Base-by-base conservation (phyloP, 2,888 invertebrate species). In the Drosophila phalerata region DNA sequence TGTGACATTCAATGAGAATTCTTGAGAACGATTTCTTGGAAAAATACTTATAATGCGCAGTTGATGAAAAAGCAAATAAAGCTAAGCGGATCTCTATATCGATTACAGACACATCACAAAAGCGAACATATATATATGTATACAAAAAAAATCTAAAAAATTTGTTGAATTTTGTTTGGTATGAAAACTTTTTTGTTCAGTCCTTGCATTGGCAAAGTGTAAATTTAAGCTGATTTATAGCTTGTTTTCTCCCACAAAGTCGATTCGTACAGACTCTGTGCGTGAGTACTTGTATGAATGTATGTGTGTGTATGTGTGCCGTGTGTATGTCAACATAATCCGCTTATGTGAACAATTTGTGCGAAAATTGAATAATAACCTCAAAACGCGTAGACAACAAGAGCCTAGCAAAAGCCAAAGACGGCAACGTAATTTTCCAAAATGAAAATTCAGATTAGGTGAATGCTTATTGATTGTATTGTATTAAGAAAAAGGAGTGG, bases 321-420 rank as follows among this genome's bases (percentile, higher is more conserved):
- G 48, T 57, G 48, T 51, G 48, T 5, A 32, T 51, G 63, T 56
- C 51, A 81, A 67, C 58, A 45, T 89, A 85, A 85, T 85, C 85
- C 71, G 73, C 79, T 84, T 84, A 86, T 70, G 69, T 69, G 72
- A 79, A 60, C 69, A 75, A 87, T 81, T 70, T 75, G 88, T 62
- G 81, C 37, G 62, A 66, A 86, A 86, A 86, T 84, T 80, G 87
- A 84, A 84, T 86, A 88, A 80, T 73, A 89, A 75, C 60, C 68
- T 80, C 69, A 56, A 40, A 45, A 45, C 40, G 53, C 43, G 47
- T 51, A 60, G 67, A 66, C 57, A 73, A 68, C 56, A 15, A 52
- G 9, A 49, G n/a, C 17, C 43, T 25, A 61, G 68, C 56, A 82
- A 77, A 63, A 73, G 28, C 37, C 37, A 60, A 55, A 38, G 45